Conservation (phyloP, 2,888 invertebrate genomes). For the Dioctria linearis region DNA sequence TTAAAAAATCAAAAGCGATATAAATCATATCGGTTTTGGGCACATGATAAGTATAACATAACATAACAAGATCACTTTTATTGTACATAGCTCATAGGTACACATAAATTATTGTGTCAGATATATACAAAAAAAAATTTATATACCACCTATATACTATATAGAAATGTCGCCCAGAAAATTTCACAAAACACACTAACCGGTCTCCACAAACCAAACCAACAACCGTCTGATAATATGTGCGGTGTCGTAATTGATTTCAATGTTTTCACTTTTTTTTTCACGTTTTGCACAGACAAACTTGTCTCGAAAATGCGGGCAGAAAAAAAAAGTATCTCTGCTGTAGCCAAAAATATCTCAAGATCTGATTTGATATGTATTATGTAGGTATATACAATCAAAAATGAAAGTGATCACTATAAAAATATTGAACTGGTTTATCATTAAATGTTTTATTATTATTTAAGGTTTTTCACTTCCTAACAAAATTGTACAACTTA, state of each 20-base stretch:
- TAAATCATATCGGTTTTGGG: neutral
- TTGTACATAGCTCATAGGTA: too few relatives aligned
- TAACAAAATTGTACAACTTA: too few relatives aligned
- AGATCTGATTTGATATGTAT: neutral
- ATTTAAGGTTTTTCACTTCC: neutral
- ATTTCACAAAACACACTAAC: constrained; percentile 3
- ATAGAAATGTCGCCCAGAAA: neutral
- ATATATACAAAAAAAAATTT: neutral
- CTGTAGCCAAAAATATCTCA: neutral
- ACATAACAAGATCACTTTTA: neutral
- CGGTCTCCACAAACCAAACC: constrained; percentile 8
- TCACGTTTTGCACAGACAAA: neutral
- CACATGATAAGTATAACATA: neutral
- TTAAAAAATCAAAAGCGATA: neutral
- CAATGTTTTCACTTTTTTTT: constrained; percentile 31
- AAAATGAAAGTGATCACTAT: constrained; percentile 10
- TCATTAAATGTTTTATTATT: neutral
- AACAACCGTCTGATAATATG: neutral
- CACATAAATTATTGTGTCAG: neutral
- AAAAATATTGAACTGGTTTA: constrained; percentile 2
- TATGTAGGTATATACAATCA: neutral
- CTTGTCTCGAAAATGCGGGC: neutral
- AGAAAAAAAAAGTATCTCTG: neutral
- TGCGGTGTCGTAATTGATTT: neutral
- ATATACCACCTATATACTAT: too few relatives aligned